phyloP scores from a whole-genome alignment of 2,113 vertebrate genomes.

The human region DNA sequence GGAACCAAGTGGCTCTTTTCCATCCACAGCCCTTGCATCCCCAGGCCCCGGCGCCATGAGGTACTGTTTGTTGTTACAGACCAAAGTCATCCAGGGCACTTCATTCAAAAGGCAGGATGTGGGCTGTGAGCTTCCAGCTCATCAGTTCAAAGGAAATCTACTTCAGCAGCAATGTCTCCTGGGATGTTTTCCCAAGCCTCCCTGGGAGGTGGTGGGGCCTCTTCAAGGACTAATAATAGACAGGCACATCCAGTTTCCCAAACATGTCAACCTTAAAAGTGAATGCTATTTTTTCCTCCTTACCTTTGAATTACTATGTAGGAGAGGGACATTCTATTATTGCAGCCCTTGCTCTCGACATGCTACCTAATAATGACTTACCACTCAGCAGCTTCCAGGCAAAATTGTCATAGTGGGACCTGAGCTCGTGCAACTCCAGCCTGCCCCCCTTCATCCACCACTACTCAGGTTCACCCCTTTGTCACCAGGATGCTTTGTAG shows the following conservation, averaged over 20 bases:
- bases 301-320: conserved; percentile 68
- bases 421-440: background rate
- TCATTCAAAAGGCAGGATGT: conserved; percentile 63
- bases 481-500: background rate
- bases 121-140: conserved; percentile 43
- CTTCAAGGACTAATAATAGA: conserved; percentile 71
- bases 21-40: background rate
- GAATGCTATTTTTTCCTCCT: conserved; percentile 59
- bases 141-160: conserved; percentile 60
- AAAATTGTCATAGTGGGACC: background rate
- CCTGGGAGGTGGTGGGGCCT: conserved; percentile 42
- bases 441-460: background rate
- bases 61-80: conserved; percentile 72
- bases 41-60: background rate
- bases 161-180: conserved; percentile 52
- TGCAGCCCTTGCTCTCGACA: conserved; percentile 21
- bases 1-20: background rate
- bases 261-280: conserved; percentile 67
- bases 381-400: background rate
- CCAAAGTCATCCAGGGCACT: conserved; percentile 58
- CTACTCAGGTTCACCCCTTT: background rate
- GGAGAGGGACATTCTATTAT: conserved; percentile 53
- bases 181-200: conserved; percentile 66
- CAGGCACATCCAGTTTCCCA: conserved; percentile 59
- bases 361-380: conserved; percentile 48